These are phyloP conservation scores for Aphaenogaster rudis DNA, from an alignment of 1,140 invertebrate genomes.

Conservation along the genomic window DNA sequence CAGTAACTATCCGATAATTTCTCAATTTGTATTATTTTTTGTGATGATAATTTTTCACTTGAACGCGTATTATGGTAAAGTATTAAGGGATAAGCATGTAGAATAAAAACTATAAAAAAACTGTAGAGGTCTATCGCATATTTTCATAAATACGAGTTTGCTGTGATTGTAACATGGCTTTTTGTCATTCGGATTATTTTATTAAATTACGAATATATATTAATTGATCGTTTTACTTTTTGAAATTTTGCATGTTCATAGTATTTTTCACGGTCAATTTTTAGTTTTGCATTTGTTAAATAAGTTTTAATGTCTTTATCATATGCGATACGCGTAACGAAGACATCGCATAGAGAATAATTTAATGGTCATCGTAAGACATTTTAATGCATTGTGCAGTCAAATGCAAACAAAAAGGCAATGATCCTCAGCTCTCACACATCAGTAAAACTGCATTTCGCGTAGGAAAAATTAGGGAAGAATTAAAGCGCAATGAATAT, in stretches of 20 bases:
- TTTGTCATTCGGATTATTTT: not conserved
- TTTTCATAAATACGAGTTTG: not conserved
- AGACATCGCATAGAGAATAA: not conserved
- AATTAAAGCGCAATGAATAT: slow-evolving; percentile 42
- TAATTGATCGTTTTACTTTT: not conserved
- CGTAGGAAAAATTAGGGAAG: slow-evolving; percentile 45
- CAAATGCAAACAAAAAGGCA: slow-evolving; percentile 57
- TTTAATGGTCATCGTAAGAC: slow-evolving; percentile 43
- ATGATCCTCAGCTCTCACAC: slow-evolving; percentile 57
- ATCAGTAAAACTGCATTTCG: slow-evolving; percentile 51
- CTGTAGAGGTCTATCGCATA: not conserved
- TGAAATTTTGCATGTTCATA: not conserved
- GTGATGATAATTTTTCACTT: slow-evolving; percentile 5
- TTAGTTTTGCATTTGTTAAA: not conserved
- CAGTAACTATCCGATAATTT: not conserved
- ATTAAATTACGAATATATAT: not conserved
- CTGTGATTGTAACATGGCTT: not conserved
- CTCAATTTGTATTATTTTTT: not conserved
- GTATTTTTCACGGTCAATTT: not conserved
- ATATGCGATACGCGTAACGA: not conserved
- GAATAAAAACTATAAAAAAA: not conserved
- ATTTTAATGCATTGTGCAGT: slow-evolving; percentile 28
- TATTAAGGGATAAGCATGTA: not conserved
- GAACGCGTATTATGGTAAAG: not conserved
- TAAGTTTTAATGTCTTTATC: not conserved